Evolutionary conservation across 2,888 invertebrate species (phyloP), one percentile per base, ranked within the genome.

Genomic region (Anthoptus insignis): DNA sequence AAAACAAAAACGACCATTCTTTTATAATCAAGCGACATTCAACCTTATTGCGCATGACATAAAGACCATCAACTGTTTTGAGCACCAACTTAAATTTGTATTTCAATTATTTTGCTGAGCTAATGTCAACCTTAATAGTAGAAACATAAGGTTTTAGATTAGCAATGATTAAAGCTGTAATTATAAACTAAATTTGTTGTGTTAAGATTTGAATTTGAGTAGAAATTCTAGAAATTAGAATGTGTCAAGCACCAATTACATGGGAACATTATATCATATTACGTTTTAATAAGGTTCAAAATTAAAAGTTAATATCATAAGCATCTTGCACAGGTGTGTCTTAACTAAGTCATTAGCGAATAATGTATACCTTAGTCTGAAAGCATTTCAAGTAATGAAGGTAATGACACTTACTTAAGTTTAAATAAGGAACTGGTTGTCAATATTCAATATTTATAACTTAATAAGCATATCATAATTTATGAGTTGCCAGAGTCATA

Each of bases 161-260:
- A n/a, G 29, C 9, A n/a, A 21, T 11, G 6, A n/a, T 4, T 13
- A 1, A 7, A n/a, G 14, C 21, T 54, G 9, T 7, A 27, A 27
- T 27, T 56, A 13, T 22, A 29, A 63, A 21, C 8, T 29, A 19
- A 64, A 50, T 50, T 57, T 42, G 39, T 50, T 29, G 64, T 29
- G 77, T 81, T 82, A 81, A 84, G 80, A 86, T 85, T 86, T 83
- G 81, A 81, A 84, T 85, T 84, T 82, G 84, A 85, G 81, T 79
- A 76, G 81, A 83, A 84, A 83, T 77, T 70, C 82, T 86, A 86
- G 87, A 86, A 87, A 88, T 85, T 82, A 79, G 83, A 87, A 87
- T 86, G 80, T 76, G 77, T 78, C 77, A 76, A 80, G 72, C 73
- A 54, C 67, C 61, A 71, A 67, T 72, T 67, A 56, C 59, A 60